A percentile compares a stretch with the other conserved stretches of the same genome.
Conservation (phyloP, 2,888 invertebrate genomes). For the Tetramorium bicarinatum region DNA sequence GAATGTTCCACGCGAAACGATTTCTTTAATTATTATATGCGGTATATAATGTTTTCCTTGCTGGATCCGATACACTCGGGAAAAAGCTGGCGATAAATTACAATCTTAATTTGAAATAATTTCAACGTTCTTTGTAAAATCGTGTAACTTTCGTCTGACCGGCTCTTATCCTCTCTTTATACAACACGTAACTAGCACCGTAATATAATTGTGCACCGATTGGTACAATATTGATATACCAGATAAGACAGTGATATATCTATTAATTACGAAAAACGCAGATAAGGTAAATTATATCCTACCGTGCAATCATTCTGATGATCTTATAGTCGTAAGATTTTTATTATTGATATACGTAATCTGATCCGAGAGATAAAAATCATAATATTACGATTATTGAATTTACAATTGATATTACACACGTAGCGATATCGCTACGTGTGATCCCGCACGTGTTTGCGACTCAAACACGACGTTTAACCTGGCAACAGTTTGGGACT, state of each 20-base stretch:
- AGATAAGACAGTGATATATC: background rate
- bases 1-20: background rate
- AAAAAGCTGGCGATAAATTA: background rate
- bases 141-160: background rate
- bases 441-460: background rate
- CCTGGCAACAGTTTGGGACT: background rate
- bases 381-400: slow-evolving; percentile 18
- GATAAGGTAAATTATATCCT: slow-evolving; percentile 20
- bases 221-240: background rate
- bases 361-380: slow-evolving; percentile 19
- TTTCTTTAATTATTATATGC: background rate
- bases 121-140: background rate
- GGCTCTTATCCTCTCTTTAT: background rate
- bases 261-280: slow-evolving; percentile 3
- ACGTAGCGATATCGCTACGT: background rate
- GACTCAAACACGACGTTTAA: background rate
- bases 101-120: background rate
- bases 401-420: background rate
- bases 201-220: background rate
- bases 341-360: background rate
- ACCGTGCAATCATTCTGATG: background rate
- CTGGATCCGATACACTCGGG: background rate
- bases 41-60: background rate
- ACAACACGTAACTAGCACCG: background rate
- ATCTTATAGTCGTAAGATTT: slow-evolving; percentile 1